These are phyloP conservation scores for Harpalus rufipes DNA, from an alignment of 2,888 invertebrate genomes.

Conservation along the genomic window DNA sequence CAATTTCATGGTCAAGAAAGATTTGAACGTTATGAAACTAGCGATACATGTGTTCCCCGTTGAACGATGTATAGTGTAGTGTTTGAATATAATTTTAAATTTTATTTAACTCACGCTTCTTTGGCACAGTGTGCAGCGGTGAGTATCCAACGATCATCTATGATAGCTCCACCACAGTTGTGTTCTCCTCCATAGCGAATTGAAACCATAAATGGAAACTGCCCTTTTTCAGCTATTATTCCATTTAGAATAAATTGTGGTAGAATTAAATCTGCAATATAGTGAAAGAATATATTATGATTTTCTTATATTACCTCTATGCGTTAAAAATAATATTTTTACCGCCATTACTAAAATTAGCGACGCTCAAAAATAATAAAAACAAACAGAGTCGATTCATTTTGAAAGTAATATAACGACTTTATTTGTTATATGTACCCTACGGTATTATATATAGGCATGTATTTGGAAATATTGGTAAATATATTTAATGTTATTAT, in stretches of 20 bases:
- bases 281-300: not conserved
- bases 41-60: too few species aligned
- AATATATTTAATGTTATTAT: conserved; percentile 5
- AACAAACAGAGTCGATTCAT: not conserved
- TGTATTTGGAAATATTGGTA: not conserved
- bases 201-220: conserved; percentile 49
- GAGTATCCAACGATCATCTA: conserved; percentile 30
- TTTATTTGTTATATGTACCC: not conserved
- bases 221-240: conserved; percentile 10
- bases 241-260: conserved; percentile 43
- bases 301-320: not conserved
- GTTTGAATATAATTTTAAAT: too few species aligned
- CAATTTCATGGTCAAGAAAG: too few species aligned
- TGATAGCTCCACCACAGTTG: conserved; percentile 44
- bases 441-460: not conserved
- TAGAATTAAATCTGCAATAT: not conserved
- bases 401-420: not conserved
- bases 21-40: too few species aligned
- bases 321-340: not conserved
- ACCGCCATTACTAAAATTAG: not conserved
- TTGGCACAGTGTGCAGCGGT: conserved; percentile 44
- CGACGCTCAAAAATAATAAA: not conserved
- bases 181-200: conserved; percentile 27
- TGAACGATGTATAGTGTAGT: too few species aligned
- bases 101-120: not conserved